Conservation (phyloP, 2,888 invertebrate genomes). For the Herminia tarsipennalis region DNA sequence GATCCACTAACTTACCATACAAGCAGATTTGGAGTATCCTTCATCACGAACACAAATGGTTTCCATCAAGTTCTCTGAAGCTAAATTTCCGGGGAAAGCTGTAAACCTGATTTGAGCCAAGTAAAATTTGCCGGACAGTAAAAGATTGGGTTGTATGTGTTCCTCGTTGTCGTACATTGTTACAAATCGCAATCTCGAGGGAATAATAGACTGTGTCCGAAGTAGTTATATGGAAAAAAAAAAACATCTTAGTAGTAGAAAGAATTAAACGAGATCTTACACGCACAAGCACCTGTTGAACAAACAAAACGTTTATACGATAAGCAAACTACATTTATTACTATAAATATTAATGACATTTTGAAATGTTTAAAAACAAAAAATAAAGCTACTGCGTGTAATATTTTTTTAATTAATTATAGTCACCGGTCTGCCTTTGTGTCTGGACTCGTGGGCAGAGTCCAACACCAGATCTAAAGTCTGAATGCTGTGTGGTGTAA, state of each 20-base stretch:
- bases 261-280: too few species aligned
- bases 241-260: too few species aligned
- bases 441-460: constrained; percentile 47
- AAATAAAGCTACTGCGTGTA: too few species aligned
- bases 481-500: constrained; percentile 11
- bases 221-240: too few species aligned
- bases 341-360: too few species aligned
- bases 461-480: constrained; percentile 56
- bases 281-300: too few species aligned
- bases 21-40: constrained; percentile 46
- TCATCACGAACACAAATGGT: constrained; percentile 39
- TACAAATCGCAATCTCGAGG: constrained; percentile 54
- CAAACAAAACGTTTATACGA: too few species aligned
- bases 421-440: constrained; percentile 58
- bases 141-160: constrained; percentile 42
- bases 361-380: too few species aligned
- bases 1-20: constrained; percentile 44
- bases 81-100: constrained; percentile 48
- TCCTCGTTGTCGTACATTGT: constrained; percentile 61
- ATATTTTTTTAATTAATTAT: not conserved
- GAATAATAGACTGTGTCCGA: not conserved
- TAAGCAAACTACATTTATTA: too few species aligned
- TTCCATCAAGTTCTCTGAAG: constrained; percentile 48
- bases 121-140: constrained; percentile 57
- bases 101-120: constrained; percentile 54